Evolutionary conservation across 2,888 invertebrate genomes (phyloP).

Genomic region (Isoperla grammatica): DNA sequence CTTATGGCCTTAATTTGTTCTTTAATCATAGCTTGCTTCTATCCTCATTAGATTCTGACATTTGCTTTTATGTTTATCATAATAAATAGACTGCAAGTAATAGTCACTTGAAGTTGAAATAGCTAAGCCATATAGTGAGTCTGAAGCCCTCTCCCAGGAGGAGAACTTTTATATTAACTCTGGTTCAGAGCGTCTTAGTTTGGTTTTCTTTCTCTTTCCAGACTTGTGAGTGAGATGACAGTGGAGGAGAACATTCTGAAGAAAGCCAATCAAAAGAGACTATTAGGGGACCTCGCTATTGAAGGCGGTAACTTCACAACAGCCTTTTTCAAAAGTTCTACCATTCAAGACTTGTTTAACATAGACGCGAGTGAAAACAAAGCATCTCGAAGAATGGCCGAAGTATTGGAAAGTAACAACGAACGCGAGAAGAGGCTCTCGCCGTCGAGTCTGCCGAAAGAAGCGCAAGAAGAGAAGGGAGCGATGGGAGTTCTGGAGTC

Average conservation of each 20-base stretch:
- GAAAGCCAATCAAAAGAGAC: slow-evolving; percentile 96
- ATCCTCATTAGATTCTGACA: no score
- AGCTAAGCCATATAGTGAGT: no score
- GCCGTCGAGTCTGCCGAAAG: slow-evolving; percentile 1
- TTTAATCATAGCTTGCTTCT: no score
- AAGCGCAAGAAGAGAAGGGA: slow-evolving; percentile 50
- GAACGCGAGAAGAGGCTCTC: slow-evolving; percentile 42
- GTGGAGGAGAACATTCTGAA: slow-evolving; percentile 99
- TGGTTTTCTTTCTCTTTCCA: slow-evolving; percentile 41
- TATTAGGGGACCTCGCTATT: slow-evolving; percentile 94
- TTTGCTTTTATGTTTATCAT: no score
- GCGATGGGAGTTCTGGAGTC: slow-evolving; percentile 65
- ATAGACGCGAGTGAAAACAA: slow-evolving; percentile 61
- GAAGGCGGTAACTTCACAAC: slow-evolving; percentile 99
- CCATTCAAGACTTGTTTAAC: slow-evolving; percentile 88
- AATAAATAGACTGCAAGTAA: no score
- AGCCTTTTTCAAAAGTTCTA: slow-evolving; percentile 89
- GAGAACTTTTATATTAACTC: no score
- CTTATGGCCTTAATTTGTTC: no score
- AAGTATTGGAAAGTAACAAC: slow-evolving; percentile 49
- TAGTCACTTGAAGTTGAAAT: no score
- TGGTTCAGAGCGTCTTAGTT: no score
- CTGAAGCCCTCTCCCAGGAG: no score
- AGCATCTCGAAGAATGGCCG: slow-evolving; percentile 53
- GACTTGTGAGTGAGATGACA: slow-evolving; percentile 93